Evolutionary conservation across 2,888 invertebrate species (phyloP).

Genomic region (Tanaodytes sp.): DNA sequence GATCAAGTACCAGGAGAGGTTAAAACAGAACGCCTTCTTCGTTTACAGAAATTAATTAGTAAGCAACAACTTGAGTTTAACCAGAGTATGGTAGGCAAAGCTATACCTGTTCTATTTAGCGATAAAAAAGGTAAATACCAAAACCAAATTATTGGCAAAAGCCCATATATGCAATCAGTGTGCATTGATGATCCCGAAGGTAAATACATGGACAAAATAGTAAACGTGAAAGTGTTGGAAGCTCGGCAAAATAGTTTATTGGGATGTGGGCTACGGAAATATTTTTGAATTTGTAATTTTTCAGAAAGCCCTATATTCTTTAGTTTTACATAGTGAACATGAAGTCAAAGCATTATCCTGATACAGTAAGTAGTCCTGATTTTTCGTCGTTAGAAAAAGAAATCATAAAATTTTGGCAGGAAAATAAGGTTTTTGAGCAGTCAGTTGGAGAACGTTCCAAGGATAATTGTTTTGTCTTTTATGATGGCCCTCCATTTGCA

Average conservation of each 20-base stretch:
- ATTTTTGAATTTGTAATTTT: constrained; percentile 27
- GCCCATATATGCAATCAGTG: constrained; percentile 25
- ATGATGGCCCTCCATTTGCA: constrained; percentile 40
- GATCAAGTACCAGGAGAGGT: constrained; percentile 26
- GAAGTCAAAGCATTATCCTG: constrained; percentile 20
- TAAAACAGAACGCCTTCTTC: constrained; percentile 18
- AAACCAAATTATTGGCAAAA: constrained; percentile 23
- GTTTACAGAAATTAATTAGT: constrained; percentile 19
- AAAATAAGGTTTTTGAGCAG: constrained; percentile 26
- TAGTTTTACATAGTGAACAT: constrained; percentile 18
- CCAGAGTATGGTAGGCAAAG: constrained; percentile 17
- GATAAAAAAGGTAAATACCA: constrained; percentile 21
- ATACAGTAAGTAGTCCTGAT: constrained; percentile 28
- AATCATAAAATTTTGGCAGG: constrained; percentile 29
- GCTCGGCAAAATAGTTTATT: constrained; percentile 17
- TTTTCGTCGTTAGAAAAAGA: constrained; percentile 33
- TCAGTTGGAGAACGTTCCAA: constrained; percentile 27
- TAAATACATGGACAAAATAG: constrained; percentile 17
- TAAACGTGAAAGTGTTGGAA: constrained; percentile 17
- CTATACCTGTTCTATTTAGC: constrained; percentile 16
- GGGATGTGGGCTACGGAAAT: constrained; percentile 18
- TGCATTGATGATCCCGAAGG: constrained; percentile 13
- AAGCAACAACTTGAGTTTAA: constrained; percentile 22
- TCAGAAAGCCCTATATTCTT: constrained; percentile 24
- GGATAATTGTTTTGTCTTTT: constrained; percentile 34